Evolutionary conservation across 64 coral and sea anemone species (phyloP).

Genomic region (Acropora yongei): DNA sequence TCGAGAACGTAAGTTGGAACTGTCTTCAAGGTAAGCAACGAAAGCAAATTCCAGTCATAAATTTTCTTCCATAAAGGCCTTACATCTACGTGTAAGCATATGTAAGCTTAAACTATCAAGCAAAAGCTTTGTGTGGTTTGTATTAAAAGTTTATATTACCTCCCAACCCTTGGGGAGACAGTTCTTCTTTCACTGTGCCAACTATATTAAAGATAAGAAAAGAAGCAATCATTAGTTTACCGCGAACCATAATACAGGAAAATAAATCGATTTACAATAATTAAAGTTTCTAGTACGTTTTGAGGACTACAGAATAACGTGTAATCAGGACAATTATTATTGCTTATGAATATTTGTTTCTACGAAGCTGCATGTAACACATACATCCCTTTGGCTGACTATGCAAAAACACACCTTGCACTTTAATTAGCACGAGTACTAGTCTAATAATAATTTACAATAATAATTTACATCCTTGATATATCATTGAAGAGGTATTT

Average conservation of each 20-base stretch:
- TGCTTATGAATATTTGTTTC: constrained; percentile 7
- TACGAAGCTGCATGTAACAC: background rate
- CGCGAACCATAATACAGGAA: background rate
- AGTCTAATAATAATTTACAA: no score
- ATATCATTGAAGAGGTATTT: no score
- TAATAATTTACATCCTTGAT: background rate
- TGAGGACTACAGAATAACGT: background rate
- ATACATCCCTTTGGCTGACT: background rate
- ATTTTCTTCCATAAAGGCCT: constrained; percentile 7
- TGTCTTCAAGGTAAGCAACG: constrained; percentile 1
- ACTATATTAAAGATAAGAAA: background rate
- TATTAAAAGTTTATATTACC: background rate
- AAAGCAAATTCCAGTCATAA: constrained; percentile 3
- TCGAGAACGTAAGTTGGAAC: background rate
- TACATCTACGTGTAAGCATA: background rate
- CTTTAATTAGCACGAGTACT: constrained; percentile 8
- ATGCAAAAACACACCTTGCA: background rate
- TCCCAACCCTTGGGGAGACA: constrained; percentile 8
- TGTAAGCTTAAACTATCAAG: background rate
- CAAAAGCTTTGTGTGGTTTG: constrained; percentile 7
- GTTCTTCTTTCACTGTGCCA: background rate
- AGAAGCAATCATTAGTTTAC: background rate
- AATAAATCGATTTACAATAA: background rate
- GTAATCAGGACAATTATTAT: constrained; percentile 10
- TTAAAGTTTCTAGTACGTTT: background rate